These are phyloP conservation scores for Cylloceria caligata DNA, from an alignment of 2,888 invertebrate species.

Conservation along the genomic window DNA sequence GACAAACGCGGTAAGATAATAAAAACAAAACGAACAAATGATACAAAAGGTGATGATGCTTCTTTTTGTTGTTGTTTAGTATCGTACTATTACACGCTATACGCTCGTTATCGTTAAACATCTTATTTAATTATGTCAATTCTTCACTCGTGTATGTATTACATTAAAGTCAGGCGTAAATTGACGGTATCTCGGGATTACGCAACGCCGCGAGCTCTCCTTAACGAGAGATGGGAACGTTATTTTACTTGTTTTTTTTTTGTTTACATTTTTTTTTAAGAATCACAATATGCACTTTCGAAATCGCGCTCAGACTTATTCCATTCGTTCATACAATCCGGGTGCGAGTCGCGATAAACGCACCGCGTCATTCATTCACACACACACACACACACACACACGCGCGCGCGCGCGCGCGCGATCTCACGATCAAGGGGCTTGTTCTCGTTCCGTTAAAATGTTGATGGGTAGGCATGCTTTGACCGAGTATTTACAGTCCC, in stretches of 20 bases:
- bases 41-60: constrained; percentile 83
- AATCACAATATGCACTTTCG: constrained; percentile 70
- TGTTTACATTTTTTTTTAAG: constrained; percentile 52
- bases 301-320: constrained; percentile 50
- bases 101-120: constrained; percentile 67
- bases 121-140: constrained; percentile 67
- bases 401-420: too few relatives aligned
- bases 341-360: neutral
- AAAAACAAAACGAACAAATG: constrained; percentile 83
- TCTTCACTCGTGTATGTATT: constrained; percentile 73
- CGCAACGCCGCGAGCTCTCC: constrained; percentile 56
- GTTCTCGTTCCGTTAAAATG: constrained; percentile 14
- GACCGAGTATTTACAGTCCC: constrained; percentile 64
- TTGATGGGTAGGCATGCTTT: constrained; percentile 62
- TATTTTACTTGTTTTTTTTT: constrained; percentile 5
- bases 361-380: constrained; percentile 36
- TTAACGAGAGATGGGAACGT: constrained; percentile 35
- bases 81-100: constrained; percentile 74
- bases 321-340: constrained; percentile 49
- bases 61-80: constrained; percentile 71
- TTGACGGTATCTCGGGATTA: constrained; percentile 79
- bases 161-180: constrained; percentile 80
- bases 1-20: constrained; percentile 84
- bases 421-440: constrained; percentile 26
- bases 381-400: too few relatives aligned